Base-by-base conservation (phyloP, 2,797 vertebrate genomes). In the Miichthys miiuy region DNA sequence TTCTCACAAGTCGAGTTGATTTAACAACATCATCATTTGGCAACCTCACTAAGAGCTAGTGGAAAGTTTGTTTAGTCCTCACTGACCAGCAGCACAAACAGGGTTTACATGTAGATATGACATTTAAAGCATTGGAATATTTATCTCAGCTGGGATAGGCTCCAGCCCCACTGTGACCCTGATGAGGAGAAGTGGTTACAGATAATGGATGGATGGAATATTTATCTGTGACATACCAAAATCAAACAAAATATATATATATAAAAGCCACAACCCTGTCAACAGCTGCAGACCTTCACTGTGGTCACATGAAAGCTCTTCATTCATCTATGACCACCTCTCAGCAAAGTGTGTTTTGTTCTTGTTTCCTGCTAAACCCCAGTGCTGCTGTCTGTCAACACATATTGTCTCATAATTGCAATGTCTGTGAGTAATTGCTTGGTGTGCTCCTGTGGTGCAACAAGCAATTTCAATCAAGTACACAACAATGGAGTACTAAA, bases 381-480 rank as follows among this genome's bases (percentile, higher is more conserved):
- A 7, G 13, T 27, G 30, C 47, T 25, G 30, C 80, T 51, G n/a
- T 72, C 56, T 71, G 38, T 50, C 38, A 72, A 55, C 11, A 23
- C 68, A 27, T 65, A 74, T 68, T 72, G 68, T 70, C 70, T 77
- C 51, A 75, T 82, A 77, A 84, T 85, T 77, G 82, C 47, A 52
- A 12, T 56, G 76, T 63, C 64, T 73, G 65, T 75, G 83, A 84
- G 70, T 84, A 77, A 88, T 82, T 80, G 83, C 77, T 68, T 63
- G 16, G 13, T 77, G 72, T 58, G 70, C 68, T 82, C 47, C 66
- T 17, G 14, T 27, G 72, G 82, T 78, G 80, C 75, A 80, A 41
- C 47, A 12, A 55, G 72, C 86, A 83, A 84, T 88, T 90, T 88
- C 83, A 84, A 88, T 92, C 81, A 86, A 77, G 64, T 56, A 12